Evolutionary conservation across 2,113 vertebrate species (phyloP), one percentile per base, ranked within the genome.

Genomic region (Perca schrenkii): DNA sequence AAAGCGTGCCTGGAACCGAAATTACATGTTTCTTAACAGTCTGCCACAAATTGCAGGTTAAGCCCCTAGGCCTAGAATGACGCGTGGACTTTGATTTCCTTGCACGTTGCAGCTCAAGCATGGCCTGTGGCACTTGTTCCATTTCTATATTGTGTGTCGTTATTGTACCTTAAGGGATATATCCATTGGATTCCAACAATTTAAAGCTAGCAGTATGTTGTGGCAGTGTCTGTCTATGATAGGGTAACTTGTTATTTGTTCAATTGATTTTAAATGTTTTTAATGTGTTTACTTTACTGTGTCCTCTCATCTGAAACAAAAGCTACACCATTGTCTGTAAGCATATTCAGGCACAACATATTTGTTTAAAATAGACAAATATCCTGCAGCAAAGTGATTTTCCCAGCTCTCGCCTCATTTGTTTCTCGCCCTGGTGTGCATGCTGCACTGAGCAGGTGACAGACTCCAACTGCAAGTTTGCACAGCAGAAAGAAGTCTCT

Each of bases 11-110:
- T 79, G 22, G 76, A 63, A 80, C 47, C 25, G 7, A 88, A 89
- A 93, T 90, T 54, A 80, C 70, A 90, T 54, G 86, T 82, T 90
- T 79, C 61, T 53, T 67, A 84, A 86, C 79, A 88, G 88, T 83
- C 64, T 78, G 62, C 83, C 82, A 77, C 77, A 92, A 91, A 94
- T 92, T 83, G 79, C 84, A 91, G 86, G 89, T 91, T 92, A 70
- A 89, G 82, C 77, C 71, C 28, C 73, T 58, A 68, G 83, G 80
- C 34, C 73, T 58, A 68, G 81, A 82, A 74, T 43, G 54, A 90
- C 64, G 31, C 70, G 77, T 40, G 70, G 60, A 81, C 77, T 84
- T 81, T 67, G 74, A 85, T 86, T 82, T 82, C 64, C 56, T 66
- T 62, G 82, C 87, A 79, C n/a, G 66, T 71, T 56, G 53, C 64